Evolutionary conservation across 2,888 invertebrate species (phyloP), one percentile per base, ranked within the genome.

Genomic region (Amphipoea oculea): DNA sequence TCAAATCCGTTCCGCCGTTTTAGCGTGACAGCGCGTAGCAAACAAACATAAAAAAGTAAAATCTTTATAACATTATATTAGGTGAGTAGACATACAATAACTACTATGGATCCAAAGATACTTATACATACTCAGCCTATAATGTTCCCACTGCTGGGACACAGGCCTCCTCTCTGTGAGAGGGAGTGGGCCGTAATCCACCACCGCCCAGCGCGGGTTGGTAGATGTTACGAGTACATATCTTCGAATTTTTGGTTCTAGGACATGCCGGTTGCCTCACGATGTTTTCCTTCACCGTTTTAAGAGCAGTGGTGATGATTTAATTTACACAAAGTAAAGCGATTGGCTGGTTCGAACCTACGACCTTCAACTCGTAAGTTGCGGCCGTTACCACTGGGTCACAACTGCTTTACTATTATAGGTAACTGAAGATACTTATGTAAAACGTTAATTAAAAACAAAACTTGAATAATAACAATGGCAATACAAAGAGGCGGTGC

Each of bases 391-490:
- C 20, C 20, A 54, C 20, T 20, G 6, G 54, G 23, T 54, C 7
- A 57, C 54, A 3, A 9, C 23, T 23, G 23, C 54, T 36, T 1
- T 17, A 17, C 36, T 17, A 29, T 29, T 36, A 36, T 63, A 4
- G 23, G 7, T 9, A n/a, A n/a, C n/a, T n/a, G 3, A 36, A 48
- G 23, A 40, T 69, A 51, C 20, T 57, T 48, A n/a, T 12, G 1
- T 29, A 20, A 48, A 67, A 57, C 11, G 9, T 36, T 70, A 76
- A 70, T 63, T 54, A 70, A 76, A 79, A 76, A 76, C n/a, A 7
- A n/a, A 83, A 17, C 65, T 60, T 51, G 20, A 42, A 40, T 36
- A 45, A 81, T 67, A 40, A 45, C 2, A 66, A 65, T 69, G 17
- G 17, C 29, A 67, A 7, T 23, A 42, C 48, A 78, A 71, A 78